Evolutionary conservation across 2,113 vertebrate genomes (phyloP).

Genomic region (Pangasianodon hypophthalmus): DNA sequence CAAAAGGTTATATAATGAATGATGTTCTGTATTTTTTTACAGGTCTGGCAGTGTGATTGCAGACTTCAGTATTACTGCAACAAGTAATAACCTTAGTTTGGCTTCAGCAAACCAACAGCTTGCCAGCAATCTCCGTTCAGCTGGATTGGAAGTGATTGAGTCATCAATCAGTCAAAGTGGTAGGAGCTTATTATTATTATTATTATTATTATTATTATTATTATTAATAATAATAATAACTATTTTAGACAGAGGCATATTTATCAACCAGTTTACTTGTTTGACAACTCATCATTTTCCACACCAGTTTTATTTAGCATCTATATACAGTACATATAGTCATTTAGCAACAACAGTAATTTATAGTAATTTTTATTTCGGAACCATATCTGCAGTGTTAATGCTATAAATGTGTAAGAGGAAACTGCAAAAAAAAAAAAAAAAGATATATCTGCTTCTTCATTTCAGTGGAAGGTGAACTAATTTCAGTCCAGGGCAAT

Average conservation of each 20-base stretch:
- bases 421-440: not conserved
- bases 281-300: not conserved
- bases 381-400: not conserved
- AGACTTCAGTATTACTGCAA: slow-evolving; percentile 21
- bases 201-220: not conserved
- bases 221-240: too few species aligned
- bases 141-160: not conserved
- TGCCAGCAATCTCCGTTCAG: not conserved
- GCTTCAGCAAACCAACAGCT: not conserved
- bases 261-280: not conserved
- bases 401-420: not conserved
- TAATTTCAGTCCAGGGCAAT: not conserved
- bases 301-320: too few species aligned
- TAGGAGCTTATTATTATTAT: not conserved
- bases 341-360: too few species aligned
- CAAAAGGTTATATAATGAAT: not conserved
- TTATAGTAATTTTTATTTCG: too few species aligned
- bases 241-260: too few species aligned
- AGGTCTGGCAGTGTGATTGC: slow-evolving; percentile 37
- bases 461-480: not conserved
- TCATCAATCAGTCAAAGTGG: not conserved
- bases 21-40: not conserved
- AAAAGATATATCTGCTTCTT: not conserved
- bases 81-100: not conserved
- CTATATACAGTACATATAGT: not conserved